Percentiles rank a stretch among this genome's conserved stretches.
These are phyloP conservation scores for Kryptolebias marmoratus DNA, from an alignment of 2,113 vertebrate species.

Conservation along the genomic window DNA sequence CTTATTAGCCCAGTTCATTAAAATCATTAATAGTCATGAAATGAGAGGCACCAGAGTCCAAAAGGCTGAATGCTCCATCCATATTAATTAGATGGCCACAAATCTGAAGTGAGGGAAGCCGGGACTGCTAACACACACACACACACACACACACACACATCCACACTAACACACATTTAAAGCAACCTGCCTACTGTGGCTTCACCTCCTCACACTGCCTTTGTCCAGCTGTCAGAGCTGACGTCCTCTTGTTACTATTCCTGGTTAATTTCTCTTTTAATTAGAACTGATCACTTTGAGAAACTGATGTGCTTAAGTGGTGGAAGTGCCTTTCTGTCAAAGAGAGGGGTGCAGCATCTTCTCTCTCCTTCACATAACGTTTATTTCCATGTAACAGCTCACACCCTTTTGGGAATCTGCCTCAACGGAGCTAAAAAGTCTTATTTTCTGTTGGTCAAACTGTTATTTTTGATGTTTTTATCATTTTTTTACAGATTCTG, in stretches of 20 bases:
- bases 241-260: constrained; percentile 75
- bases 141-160: constrained; percentile 85
- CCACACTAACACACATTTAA: constrained; percentile 86
- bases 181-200: constrained; percentile 90
- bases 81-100: constrained; percentile 99
- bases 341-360: background rate
- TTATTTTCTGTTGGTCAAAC: too few species aligned
- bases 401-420: too few species aligned
- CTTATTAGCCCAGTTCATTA: constrained; percentile 99
- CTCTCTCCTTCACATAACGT: background rate
- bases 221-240: constrained; percentile 45
- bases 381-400: background rate
- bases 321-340: constrained; percentile 67
- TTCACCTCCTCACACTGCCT: constrained; percentile 76
- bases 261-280: constrained; percentile 98
- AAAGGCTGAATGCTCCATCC: constrained; percentile 99
- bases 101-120: constrained; percentile 90
- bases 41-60: constrained; percentile 98
- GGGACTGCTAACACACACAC: constrained; percentile 79
- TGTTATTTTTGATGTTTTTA: too few species aligned
- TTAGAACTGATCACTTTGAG: constrained; percentile 99
- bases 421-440: too few species aligned
- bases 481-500: too few species aligned
- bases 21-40: constrained; percentile 99
- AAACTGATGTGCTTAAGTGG: constrained; percentile 98